These are phyloP conservation scores for Crocodylus rhombifer DNA, from an alignment of 2,797 vertebrate genomes.

Conservation along the genomic window DNA sequence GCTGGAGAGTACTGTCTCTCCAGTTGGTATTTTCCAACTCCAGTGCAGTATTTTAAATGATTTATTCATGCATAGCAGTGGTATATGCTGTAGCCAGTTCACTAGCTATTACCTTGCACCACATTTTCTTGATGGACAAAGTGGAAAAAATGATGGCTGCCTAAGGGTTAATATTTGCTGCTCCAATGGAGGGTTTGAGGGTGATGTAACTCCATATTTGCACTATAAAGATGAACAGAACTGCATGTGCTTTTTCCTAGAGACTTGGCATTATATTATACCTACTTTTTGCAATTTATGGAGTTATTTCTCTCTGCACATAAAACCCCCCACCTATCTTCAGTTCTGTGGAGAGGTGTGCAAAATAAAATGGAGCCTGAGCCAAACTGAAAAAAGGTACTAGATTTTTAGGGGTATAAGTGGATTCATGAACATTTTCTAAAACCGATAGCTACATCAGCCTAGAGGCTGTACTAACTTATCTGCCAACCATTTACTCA, in stretches of 20 bases:
- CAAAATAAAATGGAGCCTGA: background rate
- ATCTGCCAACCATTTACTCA: background rate
- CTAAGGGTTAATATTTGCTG: background rate
- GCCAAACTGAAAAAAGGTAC: background rate
- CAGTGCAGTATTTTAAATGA: background rate
- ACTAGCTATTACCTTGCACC: background rate
- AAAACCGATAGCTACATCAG: accelerated
- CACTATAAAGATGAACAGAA: background rate
- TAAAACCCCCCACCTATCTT: background rate
- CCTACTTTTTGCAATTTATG: background rate
- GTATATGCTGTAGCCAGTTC: background rate
- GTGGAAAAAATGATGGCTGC: background rate
- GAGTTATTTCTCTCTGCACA: background rate
- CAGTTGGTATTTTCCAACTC: background rate
- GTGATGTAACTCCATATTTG: background rate
- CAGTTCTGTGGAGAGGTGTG: background rate
- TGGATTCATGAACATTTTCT: background rate
- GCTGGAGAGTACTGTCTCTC: background rate
- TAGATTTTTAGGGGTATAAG: background rate
- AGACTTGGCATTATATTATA: background rate
- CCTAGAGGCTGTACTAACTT: constrained; percentile 18
- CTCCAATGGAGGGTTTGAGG: background rate
- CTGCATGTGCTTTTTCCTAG: background rate
- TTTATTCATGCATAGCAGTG: background rate
- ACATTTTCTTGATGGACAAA: background rate